phyloP scores from a whole-genome alignment of 2,797 vertebrate genomes.

The Danionella dracula region DNA sequence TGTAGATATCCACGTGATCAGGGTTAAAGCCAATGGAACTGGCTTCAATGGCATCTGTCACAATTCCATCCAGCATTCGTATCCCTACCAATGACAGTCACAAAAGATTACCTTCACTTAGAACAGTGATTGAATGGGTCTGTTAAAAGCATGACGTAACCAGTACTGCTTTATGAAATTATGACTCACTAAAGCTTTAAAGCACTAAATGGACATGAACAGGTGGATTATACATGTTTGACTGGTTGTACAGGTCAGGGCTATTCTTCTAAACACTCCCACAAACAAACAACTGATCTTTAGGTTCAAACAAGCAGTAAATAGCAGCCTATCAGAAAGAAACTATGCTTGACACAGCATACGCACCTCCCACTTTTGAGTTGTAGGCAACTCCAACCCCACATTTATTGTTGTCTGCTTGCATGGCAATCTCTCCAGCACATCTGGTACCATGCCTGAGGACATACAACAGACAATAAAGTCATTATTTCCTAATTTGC shows the following conservation, averaged over 20 bases:
- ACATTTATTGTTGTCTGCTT: conserved; percentile 95
- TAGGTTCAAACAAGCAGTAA: background rate
- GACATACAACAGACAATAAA: conserved; percentile 38
- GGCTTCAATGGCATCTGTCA: conserved; percentile 95
- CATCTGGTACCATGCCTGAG: conserved; percentile 91
- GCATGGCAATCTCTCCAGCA: conserved; percentile 97
- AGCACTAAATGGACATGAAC: background rate
- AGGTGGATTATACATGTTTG: conserved; percentile 5
- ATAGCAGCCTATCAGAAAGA: background rate
- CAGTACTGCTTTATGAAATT: background rate
- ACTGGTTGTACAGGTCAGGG: conserved; percentile 42
- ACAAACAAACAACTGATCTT: background rate
- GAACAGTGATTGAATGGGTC: background rate
- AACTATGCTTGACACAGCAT: background rate
- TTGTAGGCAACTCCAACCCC: conserved; percentile 94
- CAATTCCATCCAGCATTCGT: conserved; percentile 94
- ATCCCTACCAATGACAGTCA: conserved; percentile 68
- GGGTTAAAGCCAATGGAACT: conserved; percentile 96
- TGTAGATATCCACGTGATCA: conserved; percentile 95
- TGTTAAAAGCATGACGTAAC: background rate
- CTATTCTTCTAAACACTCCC: background rate
- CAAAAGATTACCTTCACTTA: background rate
- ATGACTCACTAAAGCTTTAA: background rate
- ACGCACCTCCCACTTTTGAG: conserved; percentile 92
- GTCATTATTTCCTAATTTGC: background rate